Evolutionary conservation across 1,140 invertebrate genomes (phyloP), one percentile per base, ranked within the genome.

Genomic region (Aphelinus atriplicis): DNA sequence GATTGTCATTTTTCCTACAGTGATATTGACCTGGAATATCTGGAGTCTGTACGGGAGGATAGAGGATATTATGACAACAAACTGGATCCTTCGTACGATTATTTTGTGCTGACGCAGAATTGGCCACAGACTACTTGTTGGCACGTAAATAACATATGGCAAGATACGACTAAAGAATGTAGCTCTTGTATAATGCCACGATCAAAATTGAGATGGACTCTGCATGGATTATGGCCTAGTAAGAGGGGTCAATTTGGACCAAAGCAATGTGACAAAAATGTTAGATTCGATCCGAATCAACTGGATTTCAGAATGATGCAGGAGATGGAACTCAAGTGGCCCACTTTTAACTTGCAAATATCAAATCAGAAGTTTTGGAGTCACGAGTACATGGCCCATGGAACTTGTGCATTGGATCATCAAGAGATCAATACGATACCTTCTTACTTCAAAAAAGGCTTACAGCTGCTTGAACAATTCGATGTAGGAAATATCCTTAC

Each of bases 191-290:
- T 50, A 43, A 51, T 62, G 3, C 55, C 55, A 26, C 3, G 9
- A 64, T 2, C 46, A 50, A 50, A 10, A 2, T 2, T 51, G n/a
- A 10, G 50, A 1, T 72, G 71, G 71, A 72, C 71, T n/a, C 2
- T 72, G 1, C 71, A 72, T 10, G 71, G 71, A 43, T 43, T 72
- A 1, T 72, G 71, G 71, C 71, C 71, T n/a, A 47, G 43, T 6
- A 65, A 57, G 10, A 10, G 61, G 2, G 3, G 42, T 7, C 46
- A 47, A 2, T 9, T 2, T 0, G 46, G 50, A 1, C 53, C 55
- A 7, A 26, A 5, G 2, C n/a, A 47, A 6, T 68, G 66, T 5
- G 42, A n/a, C 42, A 46, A 46, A 43, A 2, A 10, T 3, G 10
- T 3, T 2, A 57, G 6, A n/a, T 68, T 57, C 51, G 7, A 58